Percentiles rank a stretch among this genome's conserved stretches.
phyloP scores from a whole-genome alignment of 2,797 vertebrate species.

The Neostethus bicornis region DNA sequence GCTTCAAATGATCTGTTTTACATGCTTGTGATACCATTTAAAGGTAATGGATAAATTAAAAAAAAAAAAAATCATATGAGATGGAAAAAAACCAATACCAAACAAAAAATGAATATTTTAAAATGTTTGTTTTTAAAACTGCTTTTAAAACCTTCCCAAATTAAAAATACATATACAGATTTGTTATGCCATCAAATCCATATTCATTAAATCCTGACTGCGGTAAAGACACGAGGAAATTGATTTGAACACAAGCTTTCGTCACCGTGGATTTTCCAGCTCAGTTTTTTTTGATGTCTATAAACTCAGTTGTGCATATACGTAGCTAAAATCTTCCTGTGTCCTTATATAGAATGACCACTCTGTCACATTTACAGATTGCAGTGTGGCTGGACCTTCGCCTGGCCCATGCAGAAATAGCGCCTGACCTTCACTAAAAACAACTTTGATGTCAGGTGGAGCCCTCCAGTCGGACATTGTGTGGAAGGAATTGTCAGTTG shows the following conservation, averaged over 20 bases:
- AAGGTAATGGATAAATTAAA: no score
- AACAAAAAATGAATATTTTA: no score
- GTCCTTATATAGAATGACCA: constrained; percentile 32
- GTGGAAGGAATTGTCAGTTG: constrained; percentile 48
- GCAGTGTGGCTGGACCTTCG: constrained; percentile 1
- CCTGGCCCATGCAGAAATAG: constrained; percentile 36
- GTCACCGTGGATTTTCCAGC: constrained; percentile 24
- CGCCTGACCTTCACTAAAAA: constrained; percentile 54
- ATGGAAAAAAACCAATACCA: no score
- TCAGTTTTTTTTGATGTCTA: constrained; percentile 26
- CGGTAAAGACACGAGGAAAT: neutral
- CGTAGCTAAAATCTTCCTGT: constrained; percentile 6
- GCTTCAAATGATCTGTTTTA: no score
- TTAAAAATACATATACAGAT: neutral
- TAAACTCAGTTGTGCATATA: constrained; percentile 7
- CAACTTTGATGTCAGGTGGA: constrained; percentile 50
- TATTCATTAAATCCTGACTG: constrained; percentile 24
- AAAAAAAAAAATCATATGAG: no score
- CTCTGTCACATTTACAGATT: constrained; percentile 27
- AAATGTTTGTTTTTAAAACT: no score
- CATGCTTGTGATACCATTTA: no score
- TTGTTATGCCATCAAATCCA: constrained; percentile 8
- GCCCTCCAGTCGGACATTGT: constrained; percentile 38
- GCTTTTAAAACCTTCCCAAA: no score
- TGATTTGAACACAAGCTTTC: constrained; percentile 9